A percentile compares a stretch with the other conserved stretches of the same genome.
These are phyloP conservation scores for Diorhabda sublineata DNA, from an alignment of 1,140 invertebrate genomes.

Conservation along the genomic window DNA sequence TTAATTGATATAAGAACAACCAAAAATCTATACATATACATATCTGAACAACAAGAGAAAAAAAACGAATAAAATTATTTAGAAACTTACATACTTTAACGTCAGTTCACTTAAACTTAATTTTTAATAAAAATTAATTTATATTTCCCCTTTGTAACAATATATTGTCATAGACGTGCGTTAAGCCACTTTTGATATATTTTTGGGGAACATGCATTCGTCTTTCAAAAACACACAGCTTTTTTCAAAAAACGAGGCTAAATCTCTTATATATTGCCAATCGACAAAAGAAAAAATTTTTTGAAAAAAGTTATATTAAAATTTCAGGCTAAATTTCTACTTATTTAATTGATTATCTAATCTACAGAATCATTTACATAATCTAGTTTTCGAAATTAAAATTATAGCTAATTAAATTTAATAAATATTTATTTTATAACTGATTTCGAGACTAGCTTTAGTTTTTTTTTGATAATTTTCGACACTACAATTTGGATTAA, in stretches of 20 bases:
- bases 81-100: not conserved
- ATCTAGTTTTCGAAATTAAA: no score
- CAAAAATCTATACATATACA: constrained; percentile 9
- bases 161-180: constrained; percentile 8
- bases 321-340: no score
- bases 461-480: no score
- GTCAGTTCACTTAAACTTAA: constrained; percentile 1
- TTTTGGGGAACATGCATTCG: constrained; percentile 4
- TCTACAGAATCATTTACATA: no score
- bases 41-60: not conserved
- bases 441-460: no score
- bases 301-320: no score
- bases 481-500: no score
- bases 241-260: not conserved
- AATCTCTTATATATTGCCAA: not conserved
- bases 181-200: constrained; percentile 12
- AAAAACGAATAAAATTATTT: not conserved
- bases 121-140: not conserved
- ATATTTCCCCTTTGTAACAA: constrained; percentile 6
- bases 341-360: no score
- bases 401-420: no score
- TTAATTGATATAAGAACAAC: constrained; percentile 17
- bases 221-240: not conserved
- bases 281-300: no score
- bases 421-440: no score